Base-by-base conservation (phyloP, 2,888 invertebrate species). In the Leucophenga maculata region DNA sequence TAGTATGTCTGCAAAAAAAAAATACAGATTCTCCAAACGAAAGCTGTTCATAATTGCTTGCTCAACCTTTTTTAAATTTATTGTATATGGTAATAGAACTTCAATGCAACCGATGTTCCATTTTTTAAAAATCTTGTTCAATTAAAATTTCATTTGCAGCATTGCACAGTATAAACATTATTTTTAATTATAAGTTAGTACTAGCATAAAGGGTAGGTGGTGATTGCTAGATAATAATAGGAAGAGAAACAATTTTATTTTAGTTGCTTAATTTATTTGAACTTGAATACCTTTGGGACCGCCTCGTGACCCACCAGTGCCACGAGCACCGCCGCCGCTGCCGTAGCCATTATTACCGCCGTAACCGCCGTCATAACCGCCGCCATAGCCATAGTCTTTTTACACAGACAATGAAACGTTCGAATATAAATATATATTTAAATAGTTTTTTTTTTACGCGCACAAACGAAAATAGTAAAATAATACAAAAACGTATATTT, bases 261-360 rank as follows among this genome's bases (percentile, higher is more conserved):
- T 48, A 70, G 20, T 39, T 39, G 67, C 57, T 50, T 73, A 70
- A 52, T 65, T 65, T 50, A 71, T 39, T 39, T 39, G 39, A 39
- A 39, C 39, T 68, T 74, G 72, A 75, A 86, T 95, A 95, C 95
- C 95, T 95, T 95, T 95, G 91, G 92, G 92, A 90, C 93, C 92
- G 89, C 94, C 93, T 91, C 94, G 94, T 90, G 93, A 94, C 91
- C 94, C 92, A 90, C 92, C 92, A 91, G 94, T 92, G 77, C 85
- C 81, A 90, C 95, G 94, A 90, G 94, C 94, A 90, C 94, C 94
- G 90, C 94, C 94, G 91, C 86, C 88, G 90, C 90, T 91, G 90
- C 94, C 94, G 91, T 95, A 94, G 92, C 94, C 94, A 90, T 94
- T 94, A 92, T 93, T 94, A 91, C 93, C 94, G 92, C 94, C 94